Percentiles rank a stretch among this genome's conserved stretches.
Evolutionary conservation across 2,888 invertebrate species (phyloP).

Genomic region (Nebria salina): DNA sequence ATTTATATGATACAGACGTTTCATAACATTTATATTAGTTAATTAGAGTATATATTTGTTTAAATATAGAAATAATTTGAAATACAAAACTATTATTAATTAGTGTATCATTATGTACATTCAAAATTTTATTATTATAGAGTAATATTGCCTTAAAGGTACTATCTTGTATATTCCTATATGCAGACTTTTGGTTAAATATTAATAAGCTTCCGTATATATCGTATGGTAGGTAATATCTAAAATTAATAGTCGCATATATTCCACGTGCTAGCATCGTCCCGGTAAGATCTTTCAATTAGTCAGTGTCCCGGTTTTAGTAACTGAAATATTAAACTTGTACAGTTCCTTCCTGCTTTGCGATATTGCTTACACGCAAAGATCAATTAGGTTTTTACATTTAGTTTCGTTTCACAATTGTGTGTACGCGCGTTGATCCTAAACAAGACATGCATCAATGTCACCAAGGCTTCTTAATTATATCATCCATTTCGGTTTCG

Average conservation of each 20-base stretch:
- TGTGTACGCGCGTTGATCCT: constrained; percentile 7
- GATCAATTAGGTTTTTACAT: constrained; percentile 13
- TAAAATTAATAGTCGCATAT: constrained; percentile 26
- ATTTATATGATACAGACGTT: too few relatives aligned
- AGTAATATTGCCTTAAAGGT: neutral
- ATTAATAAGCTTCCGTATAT: neutral
- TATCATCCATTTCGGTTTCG: constrained; percentile 42
- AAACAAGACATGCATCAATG: constrained; percentile 38
- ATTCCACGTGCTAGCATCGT: constrained; percentile 14
- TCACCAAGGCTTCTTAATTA: constrained; percentile 34
- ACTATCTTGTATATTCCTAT: neutral
- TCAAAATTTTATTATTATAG: neutral
- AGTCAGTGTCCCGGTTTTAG: constrained; percentile 23
- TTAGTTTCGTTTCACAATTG: neutral
- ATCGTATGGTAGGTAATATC: constrained; percentile 18
- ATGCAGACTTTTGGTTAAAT: neutral
- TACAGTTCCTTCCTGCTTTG: constrained; percentile 7
- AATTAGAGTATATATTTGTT: too few relatives aligned
- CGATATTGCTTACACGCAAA: constrained; percentile 8
- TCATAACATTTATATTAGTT: too few relatives aligned
- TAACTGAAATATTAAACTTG: constrained; percentile 26
- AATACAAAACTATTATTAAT: too few relatives aligned
- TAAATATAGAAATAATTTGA: too few relatives aligned
- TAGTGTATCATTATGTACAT: neutral
- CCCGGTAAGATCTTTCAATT: constrained; percentile 19